These are phyloP conservation scores for Cecidostiba fungosa DNA, from an alignment of 2,888 invertebrate species.

Conservation along the genomic window DNA sequence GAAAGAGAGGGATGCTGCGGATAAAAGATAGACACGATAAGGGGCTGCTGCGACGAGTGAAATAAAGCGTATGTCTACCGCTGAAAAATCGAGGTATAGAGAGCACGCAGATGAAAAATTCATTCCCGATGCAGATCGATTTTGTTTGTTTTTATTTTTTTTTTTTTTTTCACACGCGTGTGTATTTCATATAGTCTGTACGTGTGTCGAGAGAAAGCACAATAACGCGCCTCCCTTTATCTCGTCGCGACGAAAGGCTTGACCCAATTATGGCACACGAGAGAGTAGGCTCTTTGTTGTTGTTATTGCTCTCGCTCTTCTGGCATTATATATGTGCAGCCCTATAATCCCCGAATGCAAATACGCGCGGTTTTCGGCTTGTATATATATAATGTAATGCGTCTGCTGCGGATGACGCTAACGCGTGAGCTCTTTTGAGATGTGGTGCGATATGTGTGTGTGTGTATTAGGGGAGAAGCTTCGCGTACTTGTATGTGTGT, in stretches of 20 bases:
- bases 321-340: neutral
- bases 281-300: neutral
- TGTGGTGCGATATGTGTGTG: neutral
- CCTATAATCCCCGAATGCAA: neutral
- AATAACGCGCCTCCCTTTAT: conserved; percentile 13
- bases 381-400: neutral
- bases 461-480: neutral
- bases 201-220: neutral
- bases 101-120: neutral
- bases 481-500: neutral
- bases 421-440: neutral
- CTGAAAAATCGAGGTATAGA: neutral
- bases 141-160: neutral
- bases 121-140: conserved; percentile 5
- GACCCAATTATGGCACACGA: conserved; percentile 15
- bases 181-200: too few species aligned
- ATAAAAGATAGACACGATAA: conserved; percentile 14
- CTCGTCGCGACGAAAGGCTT: conserved; percentile 23
- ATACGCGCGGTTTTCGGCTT: neutral
- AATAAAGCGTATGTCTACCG: too few species aligned
- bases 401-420: neutral
- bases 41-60: neutral
- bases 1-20: conserved; percentile 1
- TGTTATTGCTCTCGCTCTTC: neutral
- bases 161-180: too few species aligned